Evolutionary conservation across 2,888 invertebrate species (phyloP), one percentile per base, ranked within the genome.

Genomic region (Ephialtes manifestator): DNA sequence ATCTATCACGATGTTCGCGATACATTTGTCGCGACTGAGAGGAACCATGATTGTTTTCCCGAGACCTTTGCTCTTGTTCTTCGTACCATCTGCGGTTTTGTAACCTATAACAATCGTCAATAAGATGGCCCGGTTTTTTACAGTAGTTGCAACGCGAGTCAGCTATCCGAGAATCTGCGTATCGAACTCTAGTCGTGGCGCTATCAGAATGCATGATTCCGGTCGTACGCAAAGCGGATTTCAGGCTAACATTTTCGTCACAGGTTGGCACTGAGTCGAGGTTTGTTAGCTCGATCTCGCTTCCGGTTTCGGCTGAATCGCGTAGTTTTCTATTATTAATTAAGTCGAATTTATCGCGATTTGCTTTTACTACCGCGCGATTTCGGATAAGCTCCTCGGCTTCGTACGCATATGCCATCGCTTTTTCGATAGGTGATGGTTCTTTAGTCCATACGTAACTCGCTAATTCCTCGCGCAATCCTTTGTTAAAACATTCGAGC

Each of bases 1-100:
- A 31, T 31, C n/a, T 63, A 63, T 35, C 35, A n/a, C 35, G 31
- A 11, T 28, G 35, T 31, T 63, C 63, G n/a, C 63, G 63, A 13
- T 35, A 35, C 7, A 13, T 15, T 15, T 15, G 28, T 4, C 63
- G 63, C 46, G 67, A 28, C 5, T 20, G 31, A 13, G 70, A 46
- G 15, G 70, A 2, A 7, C 31, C 35, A 1, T 5, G 28, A 28
- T 15, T n/a, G 11, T 15, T 10, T 7, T 53, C 35, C 4, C 31
- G 71, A 15, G 15, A 5, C 0, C 71, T n/a, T 20, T 18, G n/a
- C 4, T 71, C 71, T 1, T 35, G 35, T 11, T 71, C 20, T 55
- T 55, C 53, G 20, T 55, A 55, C 53, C 53, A 55, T 20, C n/a
- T 55, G 1, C 53, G 53, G 5, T 71, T 71, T 35, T 71, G 71